Evolutionary conservation across 2,113 vertebrate species (phyloP).

Genomic region (Axis porcinus): DNA sequence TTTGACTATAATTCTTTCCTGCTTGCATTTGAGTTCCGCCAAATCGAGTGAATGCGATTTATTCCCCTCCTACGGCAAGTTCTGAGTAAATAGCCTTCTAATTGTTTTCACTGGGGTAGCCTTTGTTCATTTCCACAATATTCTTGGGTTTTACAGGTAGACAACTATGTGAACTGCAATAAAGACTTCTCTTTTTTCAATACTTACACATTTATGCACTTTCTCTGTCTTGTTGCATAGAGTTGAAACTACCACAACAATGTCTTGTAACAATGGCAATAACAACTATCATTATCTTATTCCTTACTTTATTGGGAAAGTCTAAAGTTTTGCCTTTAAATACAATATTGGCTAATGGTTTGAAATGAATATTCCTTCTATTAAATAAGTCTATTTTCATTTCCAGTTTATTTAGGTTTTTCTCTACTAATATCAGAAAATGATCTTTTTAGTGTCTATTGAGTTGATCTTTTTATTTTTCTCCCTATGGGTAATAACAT

Average conservation of each 20-base stretch:
- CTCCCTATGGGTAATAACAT: conserved; percentile 10
- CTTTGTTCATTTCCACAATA: neutral
- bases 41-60: neutral
- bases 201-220: neutral
- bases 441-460: neutral
- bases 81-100: neutral
- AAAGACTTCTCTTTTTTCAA: neutral
- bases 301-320: neutral
- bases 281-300: neutral
- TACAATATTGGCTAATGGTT: neutral
- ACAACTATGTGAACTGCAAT: neutral
- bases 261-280: neutral
- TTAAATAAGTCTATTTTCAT: conserved; percentile 33
- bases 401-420: conserved; percentile 17
- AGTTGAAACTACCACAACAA: neutral
- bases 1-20: neutral
- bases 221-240: neutral
- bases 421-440: neutral
- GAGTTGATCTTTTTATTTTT: conserved; percentile 48
- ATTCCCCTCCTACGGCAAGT: neutral
- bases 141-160: conserved; percentile 27
- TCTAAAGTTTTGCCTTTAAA: conserved; percentile 1
- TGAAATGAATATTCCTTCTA: neutral
- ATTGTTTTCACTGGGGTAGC: neutral
- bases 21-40: neutral